Percentiles rank a stretch among this genome's conserved stretches.
Conservation (phyloP, 1,140 invertebrate species). For the Atta texana region DNA sequence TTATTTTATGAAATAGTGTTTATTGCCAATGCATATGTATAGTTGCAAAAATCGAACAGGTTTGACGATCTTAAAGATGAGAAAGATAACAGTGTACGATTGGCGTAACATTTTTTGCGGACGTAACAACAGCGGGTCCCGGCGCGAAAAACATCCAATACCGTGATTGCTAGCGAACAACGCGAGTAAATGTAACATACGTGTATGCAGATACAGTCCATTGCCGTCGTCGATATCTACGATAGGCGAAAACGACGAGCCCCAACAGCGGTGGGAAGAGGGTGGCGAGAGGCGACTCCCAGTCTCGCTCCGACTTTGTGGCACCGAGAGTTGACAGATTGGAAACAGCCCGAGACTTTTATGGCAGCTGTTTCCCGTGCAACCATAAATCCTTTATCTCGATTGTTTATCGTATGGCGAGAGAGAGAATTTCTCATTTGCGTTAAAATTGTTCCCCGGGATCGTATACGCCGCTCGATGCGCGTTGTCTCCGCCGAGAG, state of each 20-base stretch:
- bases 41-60: neutral
- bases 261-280: neutral
- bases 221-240: slow-evolving; percentile 24
- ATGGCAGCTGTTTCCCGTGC: slow-evolving; percentile 74
- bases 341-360: slow-evolving; percentile 80
- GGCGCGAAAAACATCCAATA: slow-evolving; percentile 69
- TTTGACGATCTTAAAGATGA: slow-evolving; percentile 45
- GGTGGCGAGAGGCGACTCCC: neutral
- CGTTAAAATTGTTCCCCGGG: slow-evolving; percentile 74
- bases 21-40: neutral
- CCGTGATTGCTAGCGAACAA: slow-evolving; percentile 72
- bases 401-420: slow-evolving; percentile 73
- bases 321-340: slow-evolving; percentile 77
- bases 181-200: slow-evolving; percentile 61
- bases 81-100: neutral
- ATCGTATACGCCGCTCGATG: slow-evolving; percentile 27
- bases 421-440: slow-evolving; percentile 76
- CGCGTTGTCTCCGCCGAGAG: slow-evolving; percentile 28
- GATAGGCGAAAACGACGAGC: slow-evolving; percentile 7
- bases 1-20: neutral
- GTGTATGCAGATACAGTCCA: slow-evolving; percentile 41
- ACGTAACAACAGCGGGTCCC: slow-evolving; percentile 28
- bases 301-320: slow-evolving; percentile 48
- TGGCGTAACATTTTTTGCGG: slow-evolving; percentile 2
- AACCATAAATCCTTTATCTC: slow-evolving; percentile 78